Percentiles rank a stretch among this genome's conserved stretches.
phyloP scores from a whole-genome alignment of 2,888 invertebrate genomes.

The Ctena decussata region DNA sequence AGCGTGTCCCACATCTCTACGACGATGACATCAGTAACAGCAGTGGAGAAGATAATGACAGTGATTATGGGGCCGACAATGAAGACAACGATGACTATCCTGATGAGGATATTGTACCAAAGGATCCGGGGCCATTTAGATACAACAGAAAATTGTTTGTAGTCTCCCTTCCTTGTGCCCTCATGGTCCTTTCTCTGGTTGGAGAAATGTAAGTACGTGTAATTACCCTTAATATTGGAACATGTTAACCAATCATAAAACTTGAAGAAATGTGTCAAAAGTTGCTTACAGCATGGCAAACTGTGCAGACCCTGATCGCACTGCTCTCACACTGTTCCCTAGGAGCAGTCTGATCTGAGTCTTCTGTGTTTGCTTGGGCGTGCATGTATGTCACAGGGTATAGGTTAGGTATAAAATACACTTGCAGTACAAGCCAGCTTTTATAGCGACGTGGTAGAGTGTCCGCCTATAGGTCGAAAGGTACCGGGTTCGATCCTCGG shows the following conservation, averaged over 20 bases:
- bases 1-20: slow-evolving; percentile 48
- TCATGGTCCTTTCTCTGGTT: slow-evolving; percentile 78
- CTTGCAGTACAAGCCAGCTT: no score
- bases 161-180: slow-evolving; percentile 80
- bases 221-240: no score
- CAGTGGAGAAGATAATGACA: slow-evolving; percentile 51
- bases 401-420: no score
- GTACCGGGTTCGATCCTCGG: no score
- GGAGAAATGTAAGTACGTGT: slow-evolving; percentile 83
- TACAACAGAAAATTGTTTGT: slow-evolving; percentile 80
- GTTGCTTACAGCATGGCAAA: not conserved
- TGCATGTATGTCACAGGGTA: no score
- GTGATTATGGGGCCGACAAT: slow-evolving; percentile 64
- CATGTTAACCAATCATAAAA: no score
- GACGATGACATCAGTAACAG: slow-evolving; percentile 49
- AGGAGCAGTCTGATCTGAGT: no score
- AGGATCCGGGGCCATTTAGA: slow-evolving; percentile 78
- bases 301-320: no score
- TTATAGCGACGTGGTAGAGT: no score
- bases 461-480: no score
- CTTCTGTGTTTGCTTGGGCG: no score
- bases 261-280: not conserved
- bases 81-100: slow-evolving; percentile 65
- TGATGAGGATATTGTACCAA: slow-evolving; percentile 53
- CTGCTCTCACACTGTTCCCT: no score